Evolutionary conservation across 2,888 invertebrate species (phyloP).

Genomic region (Eupithecia inturbata): DNA sequence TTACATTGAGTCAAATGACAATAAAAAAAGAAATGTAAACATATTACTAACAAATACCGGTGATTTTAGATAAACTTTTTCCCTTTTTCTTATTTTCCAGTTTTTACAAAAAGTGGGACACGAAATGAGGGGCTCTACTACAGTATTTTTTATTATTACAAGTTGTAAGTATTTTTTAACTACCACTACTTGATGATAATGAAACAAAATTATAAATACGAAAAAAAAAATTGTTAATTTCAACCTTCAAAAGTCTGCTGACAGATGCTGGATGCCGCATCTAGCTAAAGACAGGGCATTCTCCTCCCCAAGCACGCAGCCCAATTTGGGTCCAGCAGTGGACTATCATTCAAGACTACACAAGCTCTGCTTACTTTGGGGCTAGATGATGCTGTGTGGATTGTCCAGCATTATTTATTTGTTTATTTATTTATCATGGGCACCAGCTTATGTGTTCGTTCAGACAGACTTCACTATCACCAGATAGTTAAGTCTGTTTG

Average conservation of each 20-base stretch:
- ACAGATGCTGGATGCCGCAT: neutral
- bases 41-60: too few relatives aligned
- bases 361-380: too few relatives aligned
- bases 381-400: too few relatives aligned
- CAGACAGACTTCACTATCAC: too few relatives aligned
- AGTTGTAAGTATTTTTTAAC: conserved; percentile 5
- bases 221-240: neutral
- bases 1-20: too few relatives aligned
- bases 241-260: neutral
- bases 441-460: too few relatives aligned
- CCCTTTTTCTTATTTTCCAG: neutral
- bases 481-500: neutral
- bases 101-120: neutral
- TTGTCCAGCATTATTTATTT: too few relatives aligned
- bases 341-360: too few relatives aligned
- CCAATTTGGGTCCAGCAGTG: neutral
- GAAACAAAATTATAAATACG: neutral
- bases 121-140: neutral
- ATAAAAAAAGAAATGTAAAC: too few relatives aligned
- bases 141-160: neutral
- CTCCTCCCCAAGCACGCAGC: too few relatives aligned
- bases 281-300: neutral
- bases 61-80: too few relatives aligned
- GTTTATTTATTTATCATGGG: too few relatives aligned
- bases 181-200: neutral